Evolutionary conservation across 2,113 vertebrate species (phyloP), one percentile per base, ranked within the genome.

Genomic region (Bubo bubo): DNA sequence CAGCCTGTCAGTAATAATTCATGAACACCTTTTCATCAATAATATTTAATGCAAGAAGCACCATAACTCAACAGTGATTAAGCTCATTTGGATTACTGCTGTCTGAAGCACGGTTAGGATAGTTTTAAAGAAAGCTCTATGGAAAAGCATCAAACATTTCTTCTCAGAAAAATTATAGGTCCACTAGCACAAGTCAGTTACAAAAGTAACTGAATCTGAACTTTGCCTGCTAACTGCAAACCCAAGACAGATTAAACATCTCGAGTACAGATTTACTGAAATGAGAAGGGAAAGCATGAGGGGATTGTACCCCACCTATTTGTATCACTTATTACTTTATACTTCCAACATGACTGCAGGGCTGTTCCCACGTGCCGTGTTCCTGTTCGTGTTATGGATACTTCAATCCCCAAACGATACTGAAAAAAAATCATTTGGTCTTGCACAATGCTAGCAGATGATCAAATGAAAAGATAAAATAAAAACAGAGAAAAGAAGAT

Each of bases 21-120:
- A 96, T 58, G 50, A 95, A 86, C 79, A 55, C 79, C 86, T 96
- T 76, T 59, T 66, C 85, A 94, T 96, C 95, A 93, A 83, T 90
- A 93, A 92, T n/a, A 90, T 64, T 96, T 95, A 90, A 97, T 94
- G 67, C 75, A 90, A 86, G 88, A 94, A 97, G 86, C 63, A 96
- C 75, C 41, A 71, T 92, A 97, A 97, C 67, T 93, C 79, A 94
- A 30, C 85, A 95, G 56, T 80, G 88, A 93, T 80, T 82, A 94
- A 90, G 66, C 62, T 82, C 50, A 88, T 88, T 92, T 96, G 75
- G 90, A 95, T 90, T 86, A 70, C 72, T 76, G 62, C 79, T 66
- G 50, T 58, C 88, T 90, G 82, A 80, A 94, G 72, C 71, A 90
- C 0, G 2, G 59, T 37, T 59, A 84, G 50, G 75, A 59, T 90